These are phyloP conservation scores for Mimumesa dahlbomi DNA, from an alignment of 2,888 invertebrate genomes.

Conservation along the genomic window DNA sequence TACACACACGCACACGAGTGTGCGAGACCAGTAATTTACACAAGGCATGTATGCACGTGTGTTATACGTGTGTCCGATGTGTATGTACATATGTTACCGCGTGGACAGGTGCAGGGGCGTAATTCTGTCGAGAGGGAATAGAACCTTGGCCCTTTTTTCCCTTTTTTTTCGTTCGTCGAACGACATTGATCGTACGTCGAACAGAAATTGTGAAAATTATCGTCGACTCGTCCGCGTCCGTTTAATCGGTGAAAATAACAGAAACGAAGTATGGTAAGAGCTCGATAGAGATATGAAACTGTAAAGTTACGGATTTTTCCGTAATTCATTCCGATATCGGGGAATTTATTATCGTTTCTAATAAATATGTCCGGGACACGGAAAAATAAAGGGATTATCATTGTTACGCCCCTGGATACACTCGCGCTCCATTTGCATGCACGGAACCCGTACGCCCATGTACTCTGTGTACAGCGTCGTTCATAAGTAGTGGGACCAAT, in stretches of 20 bases:
- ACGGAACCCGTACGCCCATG: constrained; percentile 45
- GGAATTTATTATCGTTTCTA: not conserved
- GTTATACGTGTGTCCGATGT: constrained; percentile 11
- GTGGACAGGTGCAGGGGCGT: constrained; percentile 22
- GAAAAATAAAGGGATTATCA: constrained; percentile 11
- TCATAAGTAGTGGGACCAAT: no score
- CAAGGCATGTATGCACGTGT: constrained; percentile 9
- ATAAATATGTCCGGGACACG: not conserved
- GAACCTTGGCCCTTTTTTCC: not conserved
- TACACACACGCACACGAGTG: not conserved
- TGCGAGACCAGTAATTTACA: not conserved
- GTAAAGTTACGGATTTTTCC: no score
- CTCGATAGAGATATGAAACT: no score
- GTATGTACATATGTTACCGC: constrained; percentile 13
- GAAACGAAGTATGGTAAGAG: no score
- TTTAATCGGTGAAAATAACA: no score
- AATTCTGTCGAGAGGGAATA: constrained; percentile 25
- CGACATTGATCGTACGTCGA: no score
- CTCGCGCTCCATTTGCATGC: constrained; percentile 46
- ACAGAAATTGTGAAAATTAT: no score
- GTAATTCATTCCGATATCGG: no score
- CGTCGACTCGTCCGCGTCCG: no score
- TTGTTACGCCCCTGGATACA: constrained; percentile 55
- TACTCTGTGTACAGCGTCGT: no score
- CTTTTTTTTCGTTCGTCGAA: no score